A percentile compares a stretch with the other conserved stretches of the same genome.
phyloP scores from a whole-genome alignment of 2,888 invertebrate genomes.

The Junonia oenone region DNA sequence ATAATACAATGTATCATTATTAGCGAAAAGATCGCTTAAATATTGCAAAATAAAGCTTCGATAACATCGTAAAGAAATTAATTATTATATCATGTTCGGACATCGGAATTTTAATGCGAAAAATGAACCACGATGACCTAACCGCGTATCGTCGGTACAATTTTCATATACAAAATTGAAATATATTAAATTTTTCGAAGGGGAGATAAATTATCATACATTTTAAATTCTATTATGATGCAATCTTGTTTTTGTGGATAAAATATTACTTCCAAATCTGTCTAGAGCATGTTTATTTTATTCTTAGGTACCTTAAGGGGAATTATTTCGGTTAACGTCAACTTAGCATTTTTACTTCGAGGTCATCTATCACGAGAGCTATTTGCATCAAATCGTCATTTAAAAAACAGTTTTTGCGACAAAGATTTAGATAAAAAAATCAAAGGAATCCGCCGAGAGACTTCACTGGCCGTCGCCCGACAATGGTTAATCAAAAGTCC shows the following conservation, averaged over 20 bases:
- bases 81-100: conserved; percentile 16
- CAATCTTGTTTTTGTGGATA: not conserved
- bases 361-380: conserved; percentile 21
- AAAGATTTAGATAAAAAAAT: conserved; percentile 34
- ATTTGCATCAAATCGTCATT: conserved; percentile 33
- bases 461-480: conserved; percentile 53
- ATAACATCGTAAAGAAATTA: conserved; percentile 8
- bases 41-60: not conserved
- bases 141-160: not conserved
- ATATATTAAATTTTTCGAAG: not conserved
- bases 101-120: conserved; percentile 13
- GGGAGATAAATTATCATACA: not conserved
- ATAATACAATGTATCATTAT: not conserved
- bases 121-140: conserved; percentile 5
- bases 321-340: not conserved
- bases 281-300: not conserved
- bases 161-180: not conserved
- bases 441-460: conserved; percentile 42
- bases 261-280: not conserved
- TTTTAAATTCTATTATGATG: too few species aligned
- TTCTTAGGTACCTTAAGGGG: not conserved
- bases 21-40: not conserved
- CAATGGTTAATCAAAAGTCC: conserved; percentile 76
- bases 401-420: conserved; percentile 29
- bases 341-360: conserved; percentile 12